A percentile compares a stretch with the other conserved stretches of the same genome.
Conservation (phyloP, 2,888 invertebrate genomes). For the Cheilosia soror region DNA sequence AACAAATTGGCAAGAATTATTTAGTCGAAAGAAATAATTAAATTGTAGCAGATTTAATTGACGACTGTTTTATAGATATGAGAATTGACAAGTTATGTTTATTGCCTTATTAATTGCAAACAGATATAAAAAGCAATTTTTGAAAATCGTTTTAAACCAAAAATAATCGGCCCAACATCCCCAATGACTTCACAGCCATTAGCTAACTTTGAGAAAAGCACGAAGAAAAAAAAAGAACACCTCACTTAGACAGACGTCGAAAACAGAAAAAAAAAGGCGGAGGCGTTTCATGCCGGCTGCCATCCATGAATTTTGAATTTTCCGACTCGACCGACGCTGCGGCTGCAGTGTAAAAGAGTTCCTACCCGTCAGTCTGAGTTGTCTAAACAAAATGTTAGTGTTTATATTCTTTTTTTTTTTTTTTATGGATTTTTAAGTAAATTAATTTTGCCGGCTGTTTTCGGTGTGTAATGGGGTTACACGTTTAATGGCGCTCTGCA, state of each 20-base stretch:
- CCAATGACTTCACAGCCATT: slow-evolving; percentile 60
- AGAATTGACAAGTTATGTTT: slow-evolving; percentile 13
- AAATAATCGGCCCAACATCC: slow-evolving; percentile 52
- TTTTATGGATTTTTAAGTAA: slow-evolving; percentile 43
- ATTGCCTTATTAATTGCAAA: background rate
- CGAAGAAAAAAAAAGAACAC: slow-evolving; percentile 3
- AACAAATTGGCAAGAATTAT: background rate
- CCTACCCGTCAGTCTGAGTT: slow-evolving; percentile 20
- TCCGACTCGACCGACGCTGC: slow-evolving; percentile 1
- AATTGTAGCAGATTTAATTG: slow-evolving; percentile 4
- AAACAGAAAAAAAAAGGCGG: slow-evolving; percentile 6
- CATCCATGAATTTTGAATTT: slow-evolving; percentile 37
- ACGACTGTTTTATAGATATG: background rate
- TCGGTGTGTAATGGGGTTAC: slow-evolving; percentile 37
- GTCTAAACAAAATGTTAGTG: slow-evolving; percentile 62
- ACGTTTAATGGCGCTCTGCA: slow-evolving; percentile 34
- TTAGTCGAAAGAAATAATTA: background rate
- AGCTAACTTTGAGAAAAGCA: slow-evolving; percentile 18
- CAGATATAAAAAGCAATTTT: slow-evolving; percentile 7
- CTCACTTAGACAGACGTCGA: background rate
- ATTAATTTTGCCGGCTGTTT: slow-evolving; percentile 40
- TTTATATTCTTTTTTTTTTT: slow-evolving; percentile 1
- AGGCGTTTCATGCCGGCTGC: slow-evolving; percentile 41
- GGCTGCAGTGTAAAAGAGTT: slow-evolving; percentile 2
- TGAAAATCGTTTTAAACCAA: slow-evolving; percentile 45